Evolutionary conservation across 2,888 invertebrate genomes (phyloP).

Genomic region (Pseudoips prasinana): DNA sequence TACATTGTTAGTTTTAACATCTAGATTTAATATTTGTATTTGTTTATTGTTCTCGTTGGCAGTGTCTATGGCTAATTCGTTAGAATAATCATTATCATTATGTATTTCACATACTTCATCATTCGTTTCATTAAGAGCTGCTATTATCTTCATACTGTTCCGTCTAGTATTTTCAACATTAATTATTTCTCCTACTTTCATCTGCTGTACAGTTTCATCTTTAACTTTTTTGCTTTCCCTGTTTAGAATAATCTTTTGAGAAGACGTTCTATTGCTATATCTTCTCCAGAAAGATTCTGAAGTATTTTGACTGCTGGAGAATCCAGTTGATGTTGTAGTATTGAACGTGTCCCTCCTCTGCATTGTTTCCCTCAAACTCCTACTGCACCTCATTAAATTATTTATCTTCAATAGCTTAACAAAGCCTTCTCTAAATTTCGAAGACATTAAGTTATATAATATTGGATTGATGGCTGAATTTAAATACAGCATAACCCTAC

Average conservation of each 20-base stretch:
- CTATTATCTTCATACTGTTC: constrained; percentile 74
- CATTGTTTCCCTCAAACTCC: constrained; percentile 75
- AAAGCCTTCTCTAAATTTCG: constrained; percentile 93
- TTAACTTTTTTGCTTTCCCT: constrained; percentile 64
- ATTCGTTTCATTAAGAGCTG: constrained; percentile 63
- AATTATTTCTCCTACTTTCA: constrained; percentile 71
- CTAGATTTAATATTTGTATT: constrained; percentile 78
- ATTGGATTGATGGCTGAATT: constrained; percentile 96
- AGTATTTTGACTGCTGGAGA: constrained; percentile 81
- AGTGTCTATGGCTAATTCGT: constrained; percentile 40
- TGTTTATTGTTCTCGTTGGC: constrained; percentile 73
- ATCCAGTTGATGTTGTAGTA: constrained; percentile 84
- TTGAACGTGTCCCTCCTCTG: constrained; percentile 85
- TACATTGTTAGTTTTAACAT: constrained; percentile 74
- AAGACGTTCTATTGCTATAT: constrained; percentile 78
- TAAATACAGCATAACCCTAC: constrained; percentile 92
- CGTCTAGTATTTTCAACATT: constrained; percentile 72
- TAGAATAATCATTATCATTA: constrained; percentile 34
- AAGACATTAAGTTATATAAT: constrained; percentile 95
- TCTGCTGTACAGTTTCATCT: constrained; percentile 55
- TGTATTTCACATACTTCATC: constrained; percentile 52
- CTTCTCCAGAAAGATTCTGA: constrained; percentile 84
- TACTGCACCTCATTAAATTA: constrained; percentile 68
- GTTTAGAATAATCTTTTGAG: constrained; percentile 61
- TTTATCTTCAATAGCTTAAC: constrained; percentile 83